Conservation (phyloP, 92 coral and sea anemone species). For the Scolanthus callimorphus region DNA sequence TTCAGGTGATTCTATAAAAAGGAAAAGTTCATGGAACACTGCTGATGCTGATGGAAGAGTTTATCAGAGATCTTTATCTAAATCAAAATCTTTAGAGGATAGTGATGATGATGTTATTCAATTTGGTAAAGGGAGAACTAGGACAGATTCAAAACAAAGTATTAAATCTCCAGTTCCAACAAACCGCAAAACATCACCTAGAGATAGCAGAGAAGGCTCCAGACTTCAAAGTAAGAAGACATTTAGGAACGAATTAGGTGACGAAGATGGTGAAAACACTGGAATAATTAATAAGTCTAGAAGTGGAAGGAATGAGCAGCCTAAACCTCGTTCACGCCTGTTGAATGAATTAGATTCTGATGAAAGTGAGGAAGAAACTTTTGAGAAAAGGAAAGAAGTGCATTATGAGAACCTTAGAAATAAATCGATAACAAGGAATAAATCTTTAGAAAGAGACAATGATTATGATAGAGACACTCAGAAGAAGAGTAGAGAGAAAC, state of each 20-base stretch:
- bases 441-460: constrained; percentile 3
- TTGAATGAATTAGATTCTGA: too few species aligned
- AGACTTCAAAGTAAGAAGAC: too few species aligned
- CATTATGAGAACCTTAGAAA: neutral
- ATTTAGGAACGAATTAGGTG: too few species aligned
- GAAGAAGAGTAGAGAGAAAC: too few species aligned
- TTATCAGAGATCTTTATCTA: neutral
- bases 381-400: too few species aligned
- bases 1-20: neutral
- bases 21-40: too few species aligned
- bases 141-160: constrained; percentile 4
- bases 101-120: neutral
- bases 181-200: too few species aligned
- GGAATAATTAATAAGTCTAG: too few species aligned
- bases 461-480: neutral
- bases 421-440: neutral
- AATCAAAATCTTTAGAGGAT: neutral
- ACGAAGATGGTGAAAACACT: too few species aligned
- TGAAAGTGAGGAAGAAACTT: too few species aligned
- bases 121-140: neutral
- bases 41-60: neutral
- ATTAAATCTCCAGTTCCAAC: too few species aligned
- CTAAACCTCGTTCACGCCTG: neutral
- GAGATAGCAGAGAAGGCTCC: too few species aligned
- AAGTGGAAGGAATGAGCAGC: neutral